These are phyloP conservation scores for Ciconia boyciana DNA, from an alignment of 2,113 vertebrate genomes.

Conservation along the genomic window DNA sequence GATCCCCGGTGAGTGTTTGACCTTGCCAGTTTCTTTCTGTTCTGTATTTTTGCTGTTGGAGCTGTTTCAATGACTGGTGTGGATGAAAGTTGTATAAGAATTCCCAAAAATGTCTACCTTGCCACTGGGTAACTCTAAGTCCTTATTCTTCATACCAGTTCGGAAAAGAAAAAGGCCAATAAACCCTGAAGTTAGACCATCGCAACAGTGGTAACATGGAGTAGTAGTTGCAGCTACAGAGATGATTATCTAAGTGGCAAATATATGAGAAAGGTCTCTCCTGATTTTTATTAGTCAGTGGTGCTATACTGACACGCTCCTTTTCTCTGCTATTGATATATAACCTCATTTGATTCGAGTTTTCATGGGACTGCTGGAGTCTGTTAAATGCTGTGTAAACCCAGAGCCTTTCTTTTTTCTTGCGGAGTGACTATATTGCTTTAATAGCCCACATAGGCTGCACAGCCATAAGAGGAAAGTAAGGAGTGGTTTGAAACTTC, in stretches of 20 bases:
- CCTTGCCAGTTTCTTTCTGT: neutral
- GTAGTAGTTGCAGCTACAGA: neutral
- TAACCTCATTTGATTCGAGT: neutral
- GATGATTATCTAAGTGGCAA: neutral
- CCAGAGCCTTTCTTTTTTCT: neutral
- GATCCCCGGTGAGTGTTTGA: slow-evolving; percentile 76
- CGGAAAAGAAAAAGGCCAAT: neutral
- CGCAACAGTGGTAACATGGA: neutral
- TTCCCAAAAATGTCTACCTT: neutral
- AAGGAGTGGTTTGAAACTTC: neutral
- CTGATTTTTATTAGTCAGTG: neutral
- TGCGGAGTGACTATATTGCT: neutral
- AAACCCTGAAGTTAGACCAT: neutral
- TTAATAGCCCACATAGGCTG: neutral
- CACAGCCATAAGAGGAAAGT: neutral
- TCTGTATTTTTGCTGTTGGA: neutral
- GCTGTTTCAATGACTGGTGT: neutral
- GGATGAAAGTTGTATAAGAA: neutral
- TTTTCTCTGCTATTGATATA: neutral
- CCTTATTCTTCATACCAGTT: neutral
- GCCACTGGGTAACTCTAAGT: neutral
- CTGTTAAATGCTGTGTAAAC: neutral
- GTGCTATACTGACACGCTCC: neutral
- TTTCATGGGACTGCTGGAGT: neutral
- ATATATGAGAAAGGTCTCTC: neutral